phyloP scores from a whole-genome alignment of 92 coral and sea anemone genomes.

The Hydrozoanthus gracilis region DNA sequence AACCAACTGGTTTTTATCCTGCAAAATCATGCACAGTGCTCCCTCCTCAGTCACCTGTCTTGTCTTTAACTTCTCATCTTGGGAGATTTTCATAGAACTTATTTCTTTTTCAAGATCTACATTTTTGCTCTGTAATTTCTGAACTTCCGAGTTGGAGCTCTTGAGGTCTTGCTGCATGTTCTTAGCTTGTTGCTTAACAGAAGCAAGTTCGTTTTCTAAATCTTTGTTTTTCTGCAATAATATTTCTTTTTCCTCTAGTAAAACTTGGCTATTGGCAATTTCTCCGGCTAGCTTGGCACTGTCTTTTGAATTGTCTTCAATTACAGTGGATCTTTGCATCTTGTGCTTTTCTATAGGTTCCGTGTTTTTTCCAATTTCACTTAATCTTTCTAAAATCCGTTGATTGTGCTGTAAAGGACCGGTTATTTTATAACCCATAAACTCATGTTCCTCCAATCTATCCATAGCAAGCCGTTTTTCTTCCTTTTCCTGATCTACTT shows the following conservation, averaged over 20 bases:
- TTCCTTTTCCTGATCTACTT: background rate
- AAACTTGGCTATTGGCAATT: background rate
- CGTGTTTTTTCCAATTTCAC: background rate
- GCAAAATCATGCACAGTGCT: too few relatives aligned
- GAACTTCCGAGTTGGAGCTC: background rate
- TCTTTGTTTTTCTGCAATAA: background rate
- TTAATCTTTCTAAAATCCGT: background rate
- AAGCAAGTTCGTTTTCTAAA: constrained; percentile 7
- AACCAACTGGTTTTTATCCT: background rate
- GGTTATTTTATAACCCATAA: background rate
- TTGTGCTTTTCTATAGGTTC: background rate
- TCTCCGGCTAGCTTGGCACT: background rate
- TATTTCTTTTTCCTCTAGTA: background rate
- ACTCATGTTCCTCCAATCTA: background rate
- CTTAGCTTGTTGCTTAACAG: background rate
- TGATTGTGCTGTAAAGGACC: background rate
- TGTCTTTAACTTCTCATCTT: background rate
- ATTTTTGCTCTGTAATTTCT: background rate
- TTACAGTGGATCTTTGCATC: background rate
- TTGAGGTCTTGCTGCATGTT: background rate
- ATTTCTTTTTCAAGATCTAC: constrained; percentile 11
- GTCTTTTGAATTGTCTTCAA: background rate
- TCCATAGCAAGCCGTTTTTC: background rate
- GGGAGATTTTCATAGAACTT: background rate
- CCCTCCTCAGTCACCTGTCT: background rate